phyloP scores from a whole-genome alignment of 1,140 invertebrate genomes.

The Oncopodura yosiiana region DNA sequence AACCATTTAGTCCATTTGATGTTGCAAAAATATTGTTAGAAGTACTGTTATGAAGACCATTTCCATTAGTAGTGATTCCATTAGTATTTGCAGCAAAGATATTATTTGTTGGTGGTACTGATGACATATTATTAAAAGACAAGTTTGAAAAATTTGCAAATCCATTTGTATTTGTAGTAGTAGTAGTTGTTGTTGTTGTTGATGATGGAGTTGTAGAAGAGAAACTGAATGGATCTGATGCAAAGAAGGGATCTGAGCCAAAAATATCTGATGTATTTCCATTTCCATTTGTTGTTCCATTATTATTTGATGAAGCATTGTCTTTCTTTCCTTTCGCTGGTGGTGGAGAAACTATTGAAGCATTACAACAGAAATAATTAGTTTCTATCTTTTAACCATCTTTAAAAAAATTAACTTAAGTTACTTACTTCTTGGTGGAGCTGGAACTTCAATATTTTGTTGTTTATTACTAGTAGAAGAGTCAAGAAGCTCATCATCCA shows the following conservation, averaged over 20 bases:
- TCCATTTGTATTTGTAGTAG: constrained; percentile 38
- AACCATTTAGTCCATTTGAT: not conserved
- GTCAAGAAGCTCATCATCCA: constrained; percentile 72
- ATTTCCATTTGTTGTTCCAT: constrained; percentile 34
- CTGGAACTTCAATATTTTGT: constrained; percentile 37
- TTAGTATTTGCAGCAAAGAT: too few relatives aligned
- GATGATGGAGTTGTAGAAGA: constrained; percentile 30
- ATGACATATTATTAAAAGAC: too few relatives aligned
- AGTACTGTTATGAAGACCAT: not conserved
- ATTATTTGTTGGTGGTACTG: too few relatives aligned
- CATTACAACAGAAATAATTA: constrained; percentile 35
- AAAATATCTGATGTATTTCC: constrained; percentile 42
- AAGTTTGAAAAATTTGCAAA: too few relatives aligned
- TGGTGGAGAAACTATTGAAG: constrained; percentile 57
- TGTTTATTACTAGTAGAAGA: constrained; percentile 51
- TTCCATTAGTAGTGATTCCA: too few relatives aligned
- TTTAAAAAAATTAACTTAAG: not conserved
- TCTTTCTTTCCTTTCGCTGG: constrained; percentile 56
- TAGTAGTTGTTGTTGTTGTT: constrained; percentile 39
- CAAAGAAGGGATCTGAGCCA: constrained; percentile 49
- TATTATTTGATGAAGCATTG: too few relatives aligned
- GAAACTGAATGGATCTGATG: constrained; percentile 58
- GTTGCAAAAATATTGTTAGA: too few relatives aligned
- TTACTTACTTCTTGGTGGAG: constrained; percentile 37
- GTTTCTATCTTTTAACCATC: not conserved